Base-by-base conservation (phyloP, 92 coral and sea anemone species). In the Phenganax subtilis region DNA sequence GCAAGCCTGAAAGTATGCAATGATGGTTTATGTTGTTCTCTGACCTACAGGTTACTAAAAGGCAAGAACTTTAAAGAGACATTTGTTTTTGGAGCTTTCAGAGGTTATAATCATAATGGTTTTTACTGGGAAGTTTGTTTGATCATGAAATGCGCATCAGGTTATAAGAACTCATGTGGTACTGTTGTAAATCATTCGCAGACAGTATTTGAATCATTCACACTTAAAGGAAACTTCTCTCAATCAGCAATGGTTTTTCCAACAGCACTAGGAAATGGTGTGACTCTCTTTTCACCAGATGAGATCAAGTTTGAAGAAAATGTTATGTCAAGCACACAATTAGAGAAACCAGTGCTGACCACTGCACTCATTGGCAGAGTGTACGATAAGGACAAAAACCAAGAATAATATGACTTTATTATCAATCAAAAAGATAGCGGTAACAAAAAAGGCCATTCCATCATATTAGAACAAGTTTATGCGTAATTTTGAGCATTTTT, bases 61-160 rank as follows among this genome's bases (percentile, higher is more conserved):
- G 60, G 69, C 15, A 80, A 11, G 55, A 66, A 54, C 44, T 81
- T 20, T 16, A 77, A 28, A 44, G 94, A 90, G 61, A 80, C 58
- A 7, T 96, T 88, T 85, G 97, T 92, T n/a, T 85, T 96, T 53
- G 99, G 97, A 15, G 94, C 88, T 6, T 96, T 92, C 66, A 87
- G 84, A n/a, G 99, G 99, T 8, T 58, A 53, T 52, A 52, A 75
- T 53, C 83, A 81, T 17, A 90, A 96, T 10, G 75, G 76, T 0
- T 92, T 54, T 70, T 92, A 63, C 31, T 56, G 90, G 56, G 96
- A 96, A 82, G 91, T 88, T 30, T 96, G 99, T 76, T 88, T 86
- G 58, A 76, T 96, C 57, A 55, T 96, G 9, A 92, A 96, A 73
- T 96, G 99, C 80, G 82, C 80, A 27, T 84, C 68, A 7, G 29